Evolutionary conservation across 2,888 invertebrate genomes (phyloP).

Genomic region (Patella pellucida): DNA sequence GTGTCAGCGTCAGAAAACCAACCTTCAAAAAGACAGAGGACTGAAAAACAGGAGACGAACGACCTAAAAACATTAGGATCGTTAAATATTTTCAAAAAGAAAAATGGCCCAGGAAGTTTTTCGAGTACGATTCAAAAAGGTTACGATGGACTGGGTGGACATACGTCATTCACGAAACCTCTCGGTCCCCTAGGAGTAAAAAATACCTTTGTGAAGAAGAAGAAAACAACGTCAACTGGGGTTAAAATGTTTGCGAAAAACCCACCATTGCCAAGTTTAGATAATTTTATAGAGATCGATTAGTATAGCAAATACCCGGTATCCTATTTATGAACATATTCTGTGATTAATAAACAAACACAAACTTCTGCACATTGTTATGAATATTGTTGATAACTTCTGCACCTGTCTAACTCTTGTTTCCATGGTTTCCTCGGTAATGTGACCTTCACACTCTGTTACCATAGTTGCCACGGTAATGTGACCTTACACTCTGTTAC

Average conservation of each 20-base stretch:
- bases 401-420: too few relatives aligned
- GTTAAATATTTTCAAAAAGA: conserved; percentile 58
- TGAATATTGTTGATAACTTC: too few relatives aligned
- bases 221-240: background rate
- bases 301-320: background rate
- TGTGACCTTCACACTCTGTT: too few relatives aligned
- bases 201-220: background rate
- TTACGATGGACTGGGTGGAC: conserved; percentile 60
- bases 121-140: conserved; percentile 51
- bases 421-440: too few relatives aligned
- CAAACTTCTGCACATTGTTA: too few relatives aligned
- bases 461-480: too few relatives aligned
- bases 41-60: conserved; percentile 32
- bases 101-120: conserved; percentile 33
- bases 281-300: background rate
- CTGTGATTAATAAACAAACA: too few relatives aligned
- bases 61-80: conserved; percentile 33
- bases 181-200: conserved; percentile 24
- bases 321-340: too few relatives aligned
- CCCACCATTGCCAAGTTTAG: background rate
- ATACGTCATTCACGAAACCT: conserved; percentile 51
- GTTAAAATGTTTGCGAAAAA: background rate
- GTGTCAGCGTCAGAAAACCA: conserved; percentile 44
- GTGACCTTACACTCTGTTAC: too few relatives aligned
- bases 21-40: conserved; percentile 36